Conservation (phyloP, 2,113 vertebrate genomes). For the Sinocyclocheilus rhinocerous region DNA sequence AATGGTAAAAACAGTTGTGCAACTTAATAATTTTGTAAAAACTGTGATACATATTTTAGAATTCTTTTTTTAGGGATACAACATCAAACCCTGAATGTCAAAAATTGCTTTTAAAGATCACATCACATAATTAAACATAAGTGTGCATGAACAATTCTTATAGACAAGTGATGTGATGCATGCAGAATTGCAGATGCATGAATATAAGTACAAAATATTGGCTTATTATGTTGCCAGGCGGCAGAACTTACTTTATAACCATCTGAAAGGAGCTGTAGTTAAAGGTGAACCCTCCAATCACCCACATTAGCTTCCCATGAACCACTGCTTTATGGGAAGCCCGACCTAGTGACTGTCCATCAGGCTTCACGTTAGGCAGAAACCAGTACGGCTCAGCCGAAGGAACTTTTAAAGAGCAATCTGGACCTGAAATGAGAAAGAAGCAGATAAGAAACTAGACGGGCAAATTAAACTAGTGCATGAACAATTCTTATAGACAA, state of each 20-base stretch:
- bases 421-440: conserved; percentile 80
- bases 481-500: too few relatives aligned
- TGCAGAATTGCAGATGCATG: too few relatives aligned
- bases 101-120: not conserved
- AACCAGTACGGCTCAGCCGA: conserved; percentile 98
- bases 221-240: not conserved
- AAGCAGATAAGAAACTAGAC: not conserved
- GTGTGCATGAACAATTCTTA: not conserved
- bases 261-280: conserved; percentile 98
- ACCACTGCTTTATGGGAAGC: conserved; percentile 93
- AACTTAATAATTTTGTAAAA: too few relatives aligned
- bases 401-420: conserved; percentile 94
- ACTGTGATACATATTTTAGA: too few relatives aligned
- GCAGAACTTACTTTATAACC: conserved; percentile 92
- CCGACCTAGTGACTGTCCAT: conserved; percentile 90
- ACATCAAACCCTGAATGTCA: not conserved
- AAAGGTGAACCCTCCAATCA: conserved; percentile 95
- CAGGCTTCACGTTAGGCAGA: conserved; percentile 92
- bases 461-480: not conserved
- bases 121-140: not conserved
- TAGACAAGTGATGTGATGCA: too few relatives aligned
- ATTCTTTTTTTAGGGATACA: not conserved
- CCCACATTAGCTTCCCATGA: conserved; percentile 96
- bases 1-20: too few relatives aligned
- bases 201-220: not conserved